Percentiles rank a stretch among this genome's conserved stretches.
Evolutionary conservation across 2,113 vertebrate species (phyloP).

Genomic region (Lagopus muta): DNA sequence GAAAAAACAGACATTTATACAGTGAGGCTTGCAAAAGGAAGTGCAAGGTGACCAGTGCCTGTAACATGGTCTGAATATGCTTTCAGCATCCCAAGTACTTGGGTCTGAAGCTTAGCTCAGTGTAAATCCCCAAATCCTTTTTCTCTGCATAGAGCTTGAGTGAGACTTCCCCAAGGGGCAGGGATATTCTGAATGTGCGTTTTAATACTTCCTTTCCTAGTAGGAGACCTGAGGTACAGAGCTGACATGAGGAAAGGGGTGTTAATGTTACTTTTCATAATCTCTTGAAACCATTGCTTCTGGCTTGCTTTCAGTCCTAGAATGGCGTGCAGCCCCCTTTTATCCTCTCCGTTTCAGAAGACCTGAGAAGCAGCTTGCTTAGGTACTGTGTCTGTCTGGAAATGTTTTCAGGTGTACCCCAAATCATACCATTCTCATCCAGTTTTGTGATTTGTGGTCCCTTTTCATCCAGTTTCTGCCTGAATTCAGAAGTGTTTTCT

Average conservation of each 20-base stretch:
- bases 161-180: not conserved
- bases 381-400: not conserved
- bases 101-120: slow-evolving; percentile 15
- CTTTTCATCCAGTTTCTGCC: not conserved
- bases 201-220: slow-evolving; percentile 21
- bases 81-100: slow-evolving; percentile 27
- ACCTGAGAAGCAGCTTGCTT: not conserved
- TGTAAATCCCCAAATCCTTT: slow-evolving; percentile 50
- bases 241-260: not conserved
- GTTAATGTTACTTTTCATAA: slow-evolving; percentile 26
- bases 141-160: not conserved
- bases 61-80: not conserved
- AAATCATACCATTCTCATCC: not conserved
- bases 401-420: not conserved
- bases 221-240: slow-evolving; percentile 1
- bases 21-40: not conserved
- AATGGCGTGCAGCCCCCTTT: not conserved
- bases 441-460: not conserved
- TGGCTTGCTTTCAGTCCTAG: not conserved
- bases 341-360: not conserved
- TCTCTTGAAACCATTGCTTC: slow-evolving; percentile 2
- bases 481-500: slow-evolving; percentile 54
- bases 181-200: not conserved
- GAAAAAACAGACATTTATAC: not conserved
- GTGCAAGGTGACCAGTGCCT: not conserved